Conservation (phyloP, 2,797 vertebrate species). For the Myotis daubentonii region DNA sequence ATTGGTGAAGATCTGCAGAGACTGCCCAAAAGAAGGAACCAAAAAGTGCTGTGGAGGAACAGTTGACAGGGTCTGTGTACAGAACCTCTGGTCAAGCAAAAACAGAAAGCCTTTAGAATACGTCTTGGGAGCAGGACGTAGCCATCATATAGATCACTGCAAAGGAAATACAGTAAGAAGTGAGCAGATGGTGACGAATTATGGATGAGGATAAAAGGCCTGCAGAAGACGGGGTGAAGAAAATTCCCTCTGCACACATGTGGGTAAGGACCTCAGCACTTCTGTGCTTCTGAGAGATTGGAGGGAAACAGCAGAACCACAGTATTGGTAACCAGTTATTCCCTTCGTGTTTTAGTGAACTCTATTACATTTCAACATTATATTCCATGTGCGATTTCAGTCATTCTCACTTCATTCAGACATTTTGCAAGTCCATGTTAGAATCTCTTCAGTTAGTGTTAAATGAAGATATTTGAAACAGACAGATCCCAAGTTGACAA, state of each 20-base stretch:
- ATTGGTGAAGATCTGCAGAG: neutral
- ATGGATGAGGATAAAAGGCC: neutral
- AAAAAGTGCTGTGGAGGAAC: neutral
- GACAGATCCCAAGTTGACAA: neutral
- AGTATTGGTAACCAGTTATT: neutral
- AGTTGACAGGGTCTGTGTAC: neutral
- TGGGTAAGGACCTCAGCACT: neutral
- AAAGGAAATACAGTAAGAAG: slow-evolving; percentile 7
- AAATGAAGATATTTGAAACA: slow-evolving; percentile 24
- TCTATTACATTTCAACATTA: neutral
- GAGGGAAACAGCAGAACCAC: neutral
- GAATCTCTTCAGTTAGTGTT: neutral
- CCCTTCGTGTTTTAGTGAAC: neutral
- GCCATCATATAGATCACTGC: neutral
- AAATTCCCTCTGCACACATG: neutral
- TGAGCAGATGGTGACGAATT: neutral
- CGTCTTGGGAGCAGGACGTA: neutral
- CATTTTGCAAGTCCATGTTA: neutral
- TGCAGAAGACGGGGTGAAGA: neutral
- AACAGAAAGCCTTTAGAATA: neutral
- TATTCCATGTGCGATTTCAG: neutral
- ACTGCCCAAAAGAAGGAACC: neutral
- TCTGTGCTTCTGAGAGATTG: neutral
- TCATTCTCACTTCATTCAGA: neutral
- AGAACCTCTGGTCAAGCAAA: neutral